Conservation (phyloP, 2,888 invertebrate species). For the Agrochola macilenta region DNA sequence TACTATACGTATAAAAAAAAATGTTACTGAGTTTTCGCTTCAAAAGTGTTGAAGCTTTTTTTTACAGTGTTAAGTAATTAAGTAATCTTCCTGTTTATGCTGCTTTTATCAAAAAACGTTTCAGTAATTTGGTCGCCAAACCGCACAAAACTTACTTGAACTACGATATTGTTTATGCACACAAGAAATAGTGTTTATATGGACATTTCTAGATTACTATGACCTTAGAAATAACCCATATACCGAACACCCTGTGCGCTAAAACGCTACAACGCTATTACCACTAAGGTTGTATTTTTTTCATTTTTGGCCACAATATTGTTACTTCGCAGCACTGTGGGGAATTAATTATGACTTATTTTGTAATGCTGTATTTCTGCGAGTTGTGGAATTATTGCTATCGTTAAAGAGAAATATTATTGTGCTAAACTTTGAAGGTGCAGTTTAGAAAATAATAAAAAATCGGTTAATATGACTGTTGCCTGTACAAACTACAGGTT, state of each 20-base stretch:
- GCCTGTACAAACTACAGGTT: no score
- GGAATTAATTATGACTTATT: constrained; percentile 70
- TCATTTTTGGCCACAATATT: constrained; percentile 64
- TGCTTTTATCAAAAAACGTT: no score
- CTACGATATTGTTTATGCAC: not conserved
- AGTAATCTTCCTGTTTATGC: not conserved
- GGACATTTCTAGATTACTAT: not conserved
- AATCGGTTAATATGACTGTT: constrained; percentile 3
- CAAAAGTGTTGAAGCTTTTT: not conserved
- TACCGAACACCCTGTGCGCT: constrained; percentile 48
- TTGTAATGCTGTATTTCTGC: constrained; percentile 62
- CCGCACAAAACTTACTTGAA: no score
- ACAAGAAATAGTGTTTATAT: not conserved
- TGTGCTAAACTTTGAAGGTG: constrained; percentile 43
- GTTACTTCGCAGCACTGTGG: constrained; percentile 59
- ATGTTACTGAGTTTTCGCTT: not conserved
- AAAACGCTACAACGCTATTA: constrained; percentile 62
- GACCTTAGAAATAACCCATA: not conserved
- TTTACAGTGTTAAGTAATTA: no score
- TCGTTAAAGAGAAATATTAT: constrained; percentile 54
- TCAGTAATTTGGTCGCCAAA: no score
- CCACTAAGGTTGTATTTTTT: constrained; percentile 62
- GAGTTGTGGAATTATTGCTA: constrained; percentile 54
- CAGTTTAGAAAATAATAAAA: constrained; percentile 35
- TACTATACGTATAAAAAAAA: not conserved